A percentile compares a stretch with the other conserved stretches of the same genome.
Evolutionary conservation across 1,140 invertebrate species (phyloP).

Genomic region (Lanistes nyassanus): DNA sequence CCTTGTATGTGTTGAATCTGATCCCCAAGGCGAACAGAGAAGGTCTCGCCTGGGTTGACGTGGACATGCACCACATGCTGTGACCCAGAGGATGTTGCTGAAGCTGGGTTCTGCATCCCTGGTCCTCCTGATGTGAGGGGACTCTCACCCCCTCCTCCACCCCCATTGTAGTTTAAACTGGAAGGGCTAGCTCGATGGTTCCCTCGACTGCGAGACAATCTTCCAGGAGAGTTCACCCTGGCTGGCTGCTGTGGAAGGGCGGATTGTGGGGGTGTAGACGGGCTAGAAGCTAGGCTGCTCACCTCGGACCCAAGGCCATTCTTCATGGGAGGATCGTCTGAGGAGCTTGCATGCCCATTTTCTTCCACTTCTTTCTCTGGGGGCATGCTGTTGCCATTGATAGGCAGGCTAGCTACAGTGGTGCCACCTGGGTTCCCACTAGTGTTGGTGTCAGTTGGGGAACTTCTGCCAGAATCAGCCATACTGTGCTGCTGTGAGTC

Average conservation of each 20-base stretch:
- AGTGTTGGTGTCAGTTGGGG: slow-evolving; percentile 12
- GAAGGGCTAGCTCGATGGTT: slow-evolving; percentile 10
- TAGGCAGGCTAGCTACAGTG: not conserved
- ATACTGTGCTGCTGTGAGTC: slow-evolving; percentile 10
- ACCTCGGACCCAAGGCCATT: slow-evolving; percentile 22
- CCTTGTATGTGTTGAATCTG: slow-evolving; percentile 76
- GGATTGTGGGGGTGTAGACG: slow-evolving; percentile 13
- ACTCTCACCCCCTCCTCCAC: slow-evolving; percentile 1
- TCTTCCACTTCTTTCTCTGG: slow-evolving; percentile 3
- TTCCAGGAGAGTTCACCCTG: slow-evolving; percentile 2
- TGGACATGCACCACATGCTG: slow-evolving; percentile 76
- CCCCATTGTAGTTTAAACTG: not conserved
- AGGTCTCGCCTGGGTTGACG: slow-evolving; percentile 77
- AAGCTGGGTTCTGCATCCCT: not conserved
- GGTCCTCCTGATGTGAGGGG: not conserved
- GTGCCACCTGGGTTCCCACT: not conserved
- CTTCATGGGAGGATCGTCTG: slow-evolving; percentile 6
- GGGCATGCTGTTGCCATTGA: slow-evolving; percentile 5
- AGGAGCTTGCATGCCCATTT: slow-evolving; percentile 5
- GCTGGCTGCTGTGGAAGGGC: not conserved
- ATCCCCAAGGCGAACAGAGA: slow-evolving; percentile 75
- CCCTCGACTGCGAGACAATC: not conserved
- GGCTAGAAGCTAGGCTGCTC: slow-evolving; percentile 21
- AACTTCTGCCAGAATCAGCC: not conserved
- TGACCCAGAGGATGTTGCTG: slow-evolving; percentile 29